A percentile compares a stretch with the other conserved stretches of the same genome.
phyloP scores from a whole-genome alignment of 2,113 vertebrate species.

The Lucifuga dentata region DNA sequence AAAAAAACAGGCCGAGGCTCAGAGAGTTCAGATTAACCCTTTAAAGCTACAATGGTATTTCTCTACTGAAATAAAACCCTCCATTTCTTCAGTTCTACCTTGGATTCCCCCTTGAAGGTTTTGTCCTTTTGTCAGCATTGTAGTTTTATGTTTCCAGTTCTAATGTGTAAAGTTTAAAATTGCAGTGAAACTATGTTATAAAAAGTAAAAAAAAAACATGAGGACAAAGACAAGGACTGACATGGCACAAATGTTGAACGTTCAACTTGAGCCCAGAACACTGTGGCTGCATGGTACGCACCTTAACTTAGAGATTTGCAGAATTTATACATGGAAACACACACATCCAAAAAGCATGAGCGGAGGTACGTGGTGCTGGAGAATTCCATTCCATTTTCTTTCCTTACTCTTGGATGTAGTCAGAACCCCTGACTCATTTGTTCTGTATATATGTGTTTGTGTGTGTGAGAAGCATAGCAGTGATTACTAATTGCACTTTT shows the following conservation, averaged over 20 bases:
- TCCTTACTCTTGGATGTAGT: constrained; percentile 7
- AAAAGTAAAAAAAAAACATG: no score
- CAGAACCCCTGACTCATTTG: constrained; percentile 37
- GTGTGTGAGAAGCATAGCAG: neutral
- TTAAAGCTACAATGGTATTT: constrained; percentile 35
- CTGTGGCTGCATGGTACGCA: constrained; percentile 5
- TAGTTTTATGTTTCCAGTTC: no score
- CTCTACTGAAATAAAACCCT: constrained; percentile 7
- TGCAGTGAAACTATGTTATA: no score
- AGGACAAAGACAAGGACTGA: neutral
- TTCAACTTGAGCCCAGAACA: neutral
- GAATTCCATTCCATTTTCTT: constrained; percentile 19
- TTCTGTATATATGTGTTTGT: constrained; percentile 13
- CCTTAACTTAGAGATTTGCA: constrained; percentile 9
- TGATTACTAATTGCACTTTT: neutral
- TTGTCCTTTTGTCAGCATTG: neutral
- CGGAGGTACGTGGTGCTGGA: constrained; percentile 33
- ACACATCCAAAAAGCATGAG: constrained; percentile 22
- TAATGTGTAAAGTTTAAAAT: no score
- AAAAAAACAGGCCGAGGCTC: constrained; percentile 52
- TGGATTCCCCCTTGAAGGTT: neutral
- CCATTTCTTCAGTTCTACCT: neutral
- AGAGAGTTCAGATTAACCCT: constrained; percentile 56
- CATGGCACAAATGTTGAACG: no score
- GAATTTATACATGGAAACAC: constrained; percentile 19